Evolutionary conservation across 2,888 invertebrate genomes (phyloP).

Genomic region (Nomada ferruginata): DNA sequence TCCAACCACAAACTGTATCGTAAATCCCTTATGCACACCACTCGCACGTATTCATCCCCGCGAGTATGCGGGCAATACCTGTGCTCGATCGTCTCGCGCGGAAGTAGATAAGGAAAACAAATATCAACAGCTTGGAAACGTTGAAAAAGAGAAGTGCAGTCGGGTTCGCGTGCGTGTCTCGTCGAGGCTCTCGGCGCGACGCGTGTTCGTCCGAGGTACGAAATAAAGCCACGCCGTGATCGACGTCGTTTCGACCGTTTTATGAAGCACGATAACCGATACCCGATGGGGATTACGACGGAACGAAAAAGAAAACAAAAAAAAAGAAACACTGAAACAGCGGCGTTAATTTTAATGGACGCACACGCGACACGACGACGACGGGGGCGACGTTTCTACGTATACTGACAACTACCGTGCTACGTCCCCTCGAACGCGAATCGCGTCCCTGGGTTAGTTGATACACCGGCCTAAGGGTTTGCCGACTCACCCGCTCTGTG

Average conservation of each 20-base stretch:
- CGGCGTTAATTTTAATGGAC: not conserved
- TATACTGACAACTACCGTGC: constrained; percentile 61
- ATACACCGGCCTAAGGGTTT: constrained; percentile 68
- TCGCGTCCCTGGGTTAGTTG: constrained; percentile 62
- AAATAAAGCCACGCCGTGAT: not conserved
- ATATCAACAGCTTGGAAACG: constrained; percentile 57
- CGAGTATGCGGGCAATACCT: constrained; percentile 23
- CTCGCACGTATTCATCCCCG: not conserved
- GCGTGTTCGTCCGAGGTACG: constrained; percentile 2
- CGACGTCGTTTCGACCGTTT: not conserved
- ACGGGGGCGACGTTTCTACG: constrained; percentile 60
- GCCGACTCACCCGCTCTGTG: constrained; percentile 76
- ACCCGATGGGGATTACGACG: not conserved
- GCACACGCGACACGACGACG: constrained; percentile 19
- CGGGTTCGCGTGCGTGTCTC: constrained; percentile 41
- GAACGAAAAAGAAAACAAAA: not conserved
- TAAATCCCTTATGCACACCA: not conserved
- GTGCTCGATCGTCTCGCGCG: constrained; percentile 53
- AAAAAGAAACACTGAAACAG: not conserved
- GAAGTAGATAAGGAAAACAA: constrained; percentile 55
- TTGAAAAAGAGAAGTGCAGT: constrained; percentile 7
- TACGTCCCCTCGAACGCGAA: constrained; percentile 45
- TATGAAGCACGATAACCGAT: not conserved
- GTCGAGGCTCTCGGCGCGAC: constrained; percentile 8
- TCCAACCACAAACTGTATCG: too few relatives aligned